Base-by-base conservation (phyloP, 2,797 vertebrate species). In the Tokudaia tokunoshimensis region DNA sequence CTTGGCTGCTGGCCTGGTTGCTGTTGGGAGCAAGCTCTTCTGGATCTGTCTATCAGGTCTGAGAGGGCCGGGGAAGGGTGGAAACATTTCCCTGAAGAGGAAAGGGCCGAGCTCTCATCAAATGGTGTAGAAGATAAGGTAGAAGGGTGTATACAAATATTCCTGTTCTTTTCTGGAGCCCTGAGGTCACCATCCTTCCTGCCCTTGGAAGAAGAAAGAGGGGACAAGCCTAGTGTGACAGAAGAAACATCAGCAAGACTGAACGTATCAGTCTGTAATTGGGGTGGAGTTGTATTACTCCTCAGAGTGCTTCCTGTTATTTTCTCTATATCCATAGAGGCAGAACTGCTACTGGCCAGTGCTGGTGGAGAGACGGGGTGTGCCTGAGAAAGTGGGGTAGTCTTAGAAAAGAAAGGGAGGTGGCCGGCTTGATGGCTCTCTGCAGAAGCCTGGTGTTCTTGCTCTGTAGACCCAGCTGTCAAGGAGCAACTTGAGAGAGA, bases 401-500 rank as follows among this genome's bases (percentile, higher is more conserved):
- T n/a, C n/a, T 98, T 97, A 83, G 97, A 85, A 31, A 82, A 47
- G 52, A 96, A 91, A 85, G 96, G 81, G 7, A 93, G 50, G 41
- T 80, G 95, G 79, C 91, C 34, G 63, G 93, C 55, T 1, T 41
- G 80, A 26, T 14, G 95, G 86, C 93, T 41, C 86, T 96, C 92
- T 76, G 96, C 90, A 6, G 97, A 93, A 95, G 86, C 89, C 65
- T 29, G 97, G 65, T 37, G 67, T 52, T 98, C 96, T 92, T 92
- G 97, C 1, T 92, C 97, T 31, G 97, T 97, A 59, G 98, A 98
- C 95, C 75, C 70, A 14, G 96, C 47, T 26, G 72, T 94, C 92
- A 98, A 14, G 55, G 97, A 97, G 86, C 97, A 97, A 78, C 97
- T 98, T 59, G 98, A 99, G 96, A 98, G 61, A 52, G 97, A 97